Percentiles rank a stretch among this genome's conserved stretches.
These are phyloP conservation scores for Manis javanica DNA, from an alignment of 2,797 vertebrate species.

Conservation along the genomic window DNA sequence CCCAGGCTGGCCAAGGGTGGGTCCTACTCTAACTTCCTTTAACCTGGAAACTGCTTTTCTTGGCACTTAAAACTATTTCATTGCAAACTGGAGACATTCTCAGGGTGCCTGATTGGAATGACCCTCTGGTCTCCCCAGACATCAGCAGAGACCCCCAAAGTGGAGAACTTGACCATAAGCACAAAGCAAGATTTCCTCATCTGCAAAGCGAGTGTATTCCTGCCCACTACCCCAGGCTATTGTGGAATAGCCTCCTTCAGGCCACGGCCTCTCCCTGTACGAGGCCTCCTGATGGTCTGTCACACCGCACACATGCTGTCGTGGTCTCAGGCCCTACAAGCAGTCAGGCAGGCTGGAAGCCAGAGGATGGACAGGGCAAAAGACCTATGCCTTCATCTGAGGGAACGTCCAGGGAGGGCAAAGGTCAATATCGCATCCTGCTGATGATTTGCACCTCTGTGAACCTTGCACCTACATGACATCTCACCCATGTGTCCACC, in stretches of 20 bases:
- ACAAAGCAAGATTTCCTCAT: background rate
- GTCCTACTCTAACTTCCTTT: background rate
- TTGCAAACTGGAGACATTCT: background rate
- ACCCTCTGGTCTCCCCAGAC: background rate
- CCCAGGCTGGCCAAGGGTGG: background rate
- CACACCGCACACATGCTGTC: accelerated
- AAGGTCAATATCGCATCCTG: accelerated
- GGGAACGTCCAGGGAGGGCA: background rate
- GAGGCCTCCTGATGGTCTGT: background rate
- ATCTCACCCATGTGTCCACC: background rate
- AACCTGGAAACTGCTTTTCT: background rate
- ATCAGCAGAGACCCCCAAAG: background rate
- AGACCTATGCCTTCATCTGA: accelerated
- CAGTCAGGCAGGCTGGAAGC: background rate
- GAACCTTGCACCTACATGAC: background rate
- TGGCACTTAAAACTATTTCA: background rate
- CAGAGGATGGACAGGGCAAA: background rate
- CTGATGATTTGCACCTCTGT: background rate
- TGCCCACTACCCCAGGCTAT: accelerated
- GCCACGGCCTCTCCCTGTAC: background rate
- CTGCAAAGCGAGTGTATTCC: accelerated
- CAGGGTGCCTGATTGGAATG: background rate
- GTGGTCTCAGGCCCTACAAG: background rate
- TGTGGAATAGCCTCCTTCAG: accelerated
- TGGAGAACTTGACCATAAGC: background rate